phyloP scores from a whole-genome alignment of 2,797 vertebrate genomes.

The Poeciliopsis turneri region DNA sequence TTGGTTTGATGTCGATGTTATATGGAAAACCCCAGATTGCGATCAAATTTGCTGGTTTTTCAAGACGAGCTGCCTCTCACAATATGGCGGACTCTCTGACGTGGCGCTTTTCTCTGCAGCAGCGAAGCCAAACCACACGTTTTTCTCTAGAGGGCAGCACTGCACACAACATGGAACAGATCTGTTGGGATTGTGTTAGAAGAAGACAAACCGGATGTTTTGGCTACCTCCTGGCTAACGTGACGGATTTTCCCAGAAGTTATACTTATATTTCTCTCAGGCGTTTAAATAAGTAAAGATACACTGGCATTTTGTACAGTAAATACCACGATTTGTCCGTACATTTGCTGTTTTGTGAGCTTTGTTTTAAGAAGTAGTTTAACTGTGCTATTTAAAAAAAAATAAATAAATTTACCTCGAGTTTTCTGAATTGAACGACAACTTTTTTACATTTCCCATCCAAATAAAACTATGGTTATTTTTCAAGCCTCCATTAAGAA shows the following conservation, averaged over 20 bases:
- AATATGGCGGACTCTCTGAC: neutral
- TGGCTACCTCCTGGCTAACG: neutral
- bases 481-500: neutral
- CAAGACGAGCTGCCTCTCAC: neutral
- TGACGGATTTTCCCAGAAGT: neutral
- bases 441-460: neutral
- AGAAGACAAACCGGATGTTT: conserved; percentile 57
- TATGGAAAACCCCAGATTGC: neutral
- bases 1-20: neutral
- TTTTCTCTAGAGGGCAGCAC: conserved; percentile 1
- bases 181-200: neutral
- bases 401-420: too few relatives aligned
- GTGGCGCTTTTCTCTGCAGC: neutral
- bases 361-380: neutral
- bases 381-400: neutral
- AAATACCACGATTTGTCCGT: neutral
- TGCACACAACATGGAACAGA: neutral
- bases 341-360: neutral
- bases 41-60: neutral
- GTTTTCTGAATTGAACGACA: neutral
- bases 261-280: neutral
- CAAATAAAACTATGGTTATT: neutral
- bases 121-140: neutral
- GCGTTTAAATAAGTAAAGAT: neutral
- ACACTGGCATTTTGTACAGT: neutral